A percentile compares a stretch with the other conserved stretches of the same genome.
Conservation (phyloP, 2,888 invertebrate genomes). For the Drosophila demipolita region DNA sequence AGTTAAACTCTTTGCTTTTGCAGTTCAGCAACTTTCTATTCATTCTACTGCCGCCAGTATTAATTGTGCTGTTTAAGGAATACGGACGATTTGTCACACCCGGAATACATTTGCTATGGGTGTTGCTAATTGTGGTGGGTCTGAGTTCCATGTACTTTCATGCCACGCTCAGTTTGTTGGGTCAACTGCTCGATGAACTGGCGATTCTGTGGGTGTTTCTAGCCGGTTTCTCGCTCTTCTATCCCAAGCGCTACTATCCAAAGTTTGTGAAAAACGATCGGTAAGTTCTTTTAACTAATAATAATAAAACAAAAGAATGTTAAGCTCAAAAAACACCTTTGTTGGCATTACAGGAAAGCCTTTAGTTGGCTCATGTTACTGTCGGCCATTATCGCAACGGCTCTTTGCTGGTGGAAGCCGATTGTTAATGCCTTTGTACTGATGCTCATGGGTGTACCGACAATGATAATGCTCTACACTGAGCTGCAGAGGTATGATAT, state of each 20-base stretch:
- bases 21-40: constrained; percentile 93
- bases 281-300: constrained; percentile 83
- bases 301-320: neutral
- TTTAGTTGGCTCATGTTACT: constrained; percentile 88
- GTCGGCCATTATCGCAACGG: constrained; percentile 88
- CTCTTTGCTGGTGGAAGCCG: constrained; percentile 90
- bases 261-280: constrained; percentile 88
- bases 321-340: constrained; percentile 16
- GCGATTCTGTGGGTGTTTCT: constrained; percentile 93
- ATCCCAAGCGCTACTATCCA: constrained; percentile 90
- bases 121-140: constrained; percentile 91
- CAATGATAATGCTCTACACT: constrained; percentile 88
- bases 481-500: constrained; percentile 88
- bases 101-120: constrained; percentile 92
- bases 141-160: constrained; percentile 94
- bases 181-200: constrained; percentile 92
- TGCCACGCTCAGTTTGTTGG: constrained; percentile 92
- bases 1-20: constrained; percentile 46
- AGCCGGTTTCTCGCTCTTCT: constrained; percentile 91
- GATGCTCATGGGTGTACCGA: constrained; percentile 90
- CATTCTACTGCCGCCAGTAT: constrained; percentile 90
- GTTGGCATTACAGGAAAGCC: constrained; percentile 85
- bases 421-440: constrained; percentile 93
- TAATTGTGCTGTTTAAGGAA: constrained; percentile 91
- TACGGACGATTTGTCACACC: constrained; percentile 91